phyloP scores from a whole-genome alignment of 2,113 vertebrate genomes.

The Colius striatus region DNA sequence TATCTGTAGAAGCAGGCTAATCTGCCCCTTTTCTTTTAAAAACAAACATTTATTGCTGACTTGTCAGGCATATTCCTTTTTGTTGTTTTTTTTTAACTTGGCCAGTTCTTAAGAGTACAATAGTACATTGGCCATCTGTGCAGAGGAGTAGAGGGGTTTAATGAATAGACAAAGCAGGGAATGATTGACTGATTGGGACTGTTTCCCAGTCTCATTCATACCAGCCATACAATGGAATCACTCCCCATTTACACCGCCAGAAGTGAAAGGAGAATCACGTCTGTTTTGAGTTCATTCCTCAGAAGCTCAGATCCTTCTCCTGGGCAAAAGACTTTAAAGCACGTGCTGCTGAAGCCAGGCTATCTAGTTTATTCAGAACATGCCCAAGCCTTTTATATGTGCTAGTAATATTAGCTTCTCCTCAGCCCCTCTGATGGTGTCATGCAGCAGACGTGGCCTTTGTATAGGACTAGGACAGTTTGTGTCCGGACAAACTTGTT shows the following conservation, averaged over 20 bases:
- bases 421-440: slow-evolving; percentile 32
- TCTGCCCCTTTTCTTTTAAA: neutral
- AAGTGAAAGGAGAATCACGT: slow-evolving; percentile 69
- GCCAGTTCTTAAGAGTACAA: slow-evolving; percentile 62
- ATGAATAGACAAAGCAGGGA: slow-evolving; percentile 73
- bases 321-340: slow-evolving; percentile 54
- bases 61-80: slow-evolving; percentile 60
- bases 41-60: slow-evolving; percentile 61
- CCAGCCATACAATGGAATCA: slow-evolving; percentile 69
- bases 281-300: slow-evolving; percentile 67
- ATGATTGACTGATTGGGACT: slow-evolving; percentile 73
- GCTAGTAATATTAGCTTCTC: slow-evolving; percentile 49
- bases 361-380: slow-evolving; percentile 58
- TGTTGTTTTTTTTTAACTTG: slow-evolving; percentile 45
- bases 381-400: neutral
- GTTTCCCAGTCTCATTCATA: slow-evolving; percentile 72
- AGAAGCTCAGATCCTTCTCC: slow-evolving; percentile 59
- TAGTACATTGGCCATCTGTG: slow-evolving; percentile 72
- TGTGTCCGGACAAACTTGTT: slow-evolving; percentile 67
- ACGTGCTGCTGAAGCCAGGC: slow-evolving; percentile 41
- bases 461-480: slow-evolving; percentile 61
- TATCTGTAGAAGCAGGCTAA: slow-evolving; percentile 1
- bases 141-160: slow-evolving; percentile 69
- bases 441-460: slow-evolving; percentile 68
- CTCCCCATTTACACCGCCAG: slow-evolving; percentile 65